A percentile compares a stretch with the other conserved stretches of the same genome.
Conservation (phyloP, 1,140 invertebrate species). For the Pemphigus obesinymphae region DNA sequence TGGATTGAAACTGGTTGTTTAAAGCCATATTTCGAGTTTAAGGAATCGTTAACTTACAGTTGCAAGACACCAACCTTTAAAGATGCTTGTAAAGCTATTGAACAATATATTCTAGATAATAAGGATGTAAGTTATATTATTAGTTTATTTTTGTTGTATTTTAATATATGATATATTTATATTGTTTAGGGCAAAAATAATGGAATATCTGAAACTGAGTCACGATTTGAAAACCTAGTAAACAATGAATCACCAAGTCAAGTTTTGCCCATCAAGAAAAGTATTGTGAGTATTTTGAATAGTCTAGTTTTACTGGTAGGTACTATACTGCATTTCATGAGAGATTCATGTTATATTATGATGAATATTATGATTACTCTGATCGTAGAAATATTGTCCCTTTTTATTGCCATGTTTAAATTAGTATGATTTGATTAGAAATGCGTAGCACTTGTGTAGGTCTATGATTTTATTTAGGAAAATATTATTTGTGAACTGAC, state of each 20-base stretch:
- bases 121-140: background rate
- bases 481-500: no score
- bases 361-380: no score
- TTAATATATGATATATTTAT: background rate
- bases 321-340: no score
- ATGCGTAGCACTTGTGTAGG: no score
- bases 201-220: background rate
- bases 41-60: conserved; percentile 71
- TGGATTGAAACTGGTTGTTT: conserved; percentile 85
- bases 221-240: conserved; percentile 26
- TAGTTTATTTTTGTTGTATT: background rate
- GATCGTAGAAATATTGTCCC: no score
- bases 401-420: no score
- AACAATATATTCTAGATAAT: conserved; percentile 72
- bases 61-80: conserved; percentile 76
- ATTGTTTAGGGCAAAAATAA: background rate
- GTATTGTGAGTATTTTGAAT: conserved; percentile 14
- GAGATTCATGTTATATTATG: no score
- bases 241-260: background rate
- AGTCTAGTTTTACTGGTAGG: no score
- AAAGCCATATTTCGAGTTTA: conserved; percentile 76
- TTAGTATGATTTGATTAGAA: no score
- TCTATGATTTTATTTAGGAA: no score
- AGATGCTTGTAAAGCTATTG: conserved; percentile 80
- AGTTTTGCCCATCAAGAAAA: background rate